These are phyloP conservation scores for Atractosteus spatula DNA, from an alignment of 2,113 vertebrate species.

Conservation along the genomic window DNA sequence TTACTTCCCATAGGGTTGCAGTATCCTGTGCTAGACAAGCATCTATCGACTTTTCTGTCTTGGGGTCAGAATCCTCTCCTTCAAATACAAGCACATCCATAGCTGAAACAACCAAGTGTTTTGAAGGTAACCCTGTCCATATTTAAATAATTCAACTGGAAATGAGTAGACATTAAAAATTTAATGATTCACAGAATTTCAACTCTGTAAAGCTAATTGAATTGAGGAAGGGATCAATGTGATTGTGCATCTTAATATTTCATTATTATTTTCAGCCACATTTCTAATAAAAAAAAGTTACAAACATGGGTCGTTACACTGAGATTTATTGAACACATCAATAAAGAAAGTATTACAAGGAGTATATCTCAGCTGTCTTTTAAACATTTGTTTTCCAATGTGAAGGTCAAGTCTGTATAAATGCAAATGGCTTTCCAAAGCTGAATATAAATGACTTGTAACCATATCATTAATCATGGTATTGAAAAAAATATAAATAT, in stretches of 20 bases:
- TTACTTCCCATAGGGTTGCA: too few species aligned
- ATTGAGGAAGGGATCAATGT: slow-evolving; percentile 27
- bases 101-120: slow-evolving; percentile 29
- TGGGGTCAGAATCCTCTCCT: not conserved
- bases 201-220: slow-evolving; percentile 32
- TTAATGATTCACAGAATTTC: slow-evolving; percentile 26
- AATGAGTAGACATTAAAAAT: slow-evolving; percentile 35
- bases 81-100: slow-evolving; percentile 5
- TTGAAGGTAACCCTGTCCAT: slow-evolving; percentile 19
- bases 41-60: not conserved
- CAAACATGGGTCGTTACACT: slow-evolving; percentile 11
- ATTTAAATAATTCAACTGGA: slow-evolving; percentile 32
- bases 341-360: not conserved
- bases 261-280: slow-evolving; percentile 21
- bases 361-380: slow-evolving; percentile 10
- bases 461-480: slow-evolving; percentile 26
- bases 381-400: slow-evolving; percentile 15
- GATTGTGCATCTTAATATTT: slow-evolving; percentile 30
- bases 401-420: slow-evolving; percentile 22
- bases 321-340: slow-evolving; percentile 22
- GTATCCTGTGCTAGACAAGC: too few species aligned
- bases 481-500: slow-evolving; percentile 22
- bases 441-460: slow-evolving; percentile 21
- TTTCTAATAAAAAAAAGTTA: slow-evolving; percentile 30
- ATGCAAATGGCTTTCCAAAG: slow-evolving; percentile 26